Percentiles rank a stretch among this genome's conserved stretches.
These are phyloP conservation scores for Gnathonemus longibarbis DNA, from an alignment of 2,113 vertebrate genomes.

Conservation along the genomic window DNA sequence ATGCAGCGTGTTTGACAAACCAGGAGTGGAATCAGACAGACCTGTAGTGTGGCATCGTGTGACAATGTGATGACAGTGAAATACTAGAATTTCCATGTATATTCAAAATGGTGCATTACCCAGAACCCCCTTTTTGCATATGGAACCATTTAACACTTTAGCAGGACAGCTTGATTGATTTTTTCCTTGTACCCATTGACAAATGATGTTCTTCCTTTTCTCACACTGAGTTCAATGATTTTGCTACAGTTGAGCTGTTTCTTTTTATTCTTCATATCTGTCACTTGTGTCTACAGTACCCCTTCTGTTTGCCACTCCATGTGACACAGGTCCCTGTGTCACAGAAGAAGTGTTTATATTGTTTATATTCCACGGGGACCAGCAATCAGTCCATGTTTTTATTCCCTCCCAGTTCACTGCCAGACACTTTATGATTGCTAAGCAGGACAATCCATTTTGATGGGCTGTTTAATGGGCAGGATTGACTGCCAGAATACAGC, in stretches of 20 bases:
- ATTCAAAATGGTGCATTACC: neutral
- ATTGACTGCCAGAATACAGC: neutral
- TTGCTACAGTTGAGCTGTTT: neutral
- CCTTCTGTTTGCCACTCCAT: neutral
- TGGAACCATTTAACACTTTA: neutral
- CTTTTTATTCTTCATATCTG: neutral
- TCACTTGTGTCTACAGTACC: neutral
- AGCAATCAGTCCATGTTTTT: neutral
- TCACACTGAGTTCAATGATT: neutral
- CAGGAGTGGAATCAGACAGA: neutral
- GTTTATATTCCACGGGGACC: neutral
- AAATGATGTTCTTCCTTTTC: neutral
- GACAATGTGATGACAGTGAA: neutral
- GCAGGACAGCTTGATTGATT: neutral
- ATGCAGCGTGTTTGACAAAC: neutral
- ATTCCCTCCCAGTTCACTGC: neutral
- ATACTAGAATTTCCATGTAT: neutral
- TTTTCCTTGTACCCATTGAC: neutral
- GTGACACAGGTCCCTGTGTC: neutral
- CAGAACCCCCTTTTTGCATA: neutral
- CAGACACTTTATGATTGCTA: neutral
- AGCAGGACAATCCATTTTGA: neutral
- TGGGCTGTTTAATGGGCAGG: neutral
- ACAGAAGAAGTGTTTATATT: neutral
- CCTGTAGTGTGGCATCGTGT: neutral